Base-by-base conservation (phyloP, 2,797 vertebrate genomes). In the Peromyscus eremicus region DNA sequence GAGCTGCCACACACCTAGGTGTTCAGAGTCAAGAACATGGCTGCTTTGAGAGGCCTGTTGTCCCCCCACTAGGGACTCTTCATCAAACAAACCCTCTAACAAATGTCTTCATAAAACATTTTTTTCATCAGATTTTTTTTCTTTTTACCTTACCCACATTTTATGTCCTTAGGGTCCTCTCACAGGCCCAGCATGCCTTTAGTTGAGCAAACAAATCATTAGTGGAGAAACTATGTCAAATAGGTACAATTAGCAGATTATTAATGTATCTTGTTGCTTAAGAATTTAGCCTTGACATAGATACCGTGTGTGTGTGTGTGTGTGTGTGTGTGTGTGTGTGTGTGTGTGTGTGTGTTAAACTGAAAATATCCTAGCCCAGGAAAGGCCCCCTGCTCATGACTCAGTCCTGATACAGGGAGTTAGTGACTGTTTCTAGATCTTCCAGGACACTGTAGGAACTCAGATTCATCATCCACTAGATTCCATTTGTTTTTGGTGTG, bases 271-370 rank as follows among this genome's bases (percentile, higher is more conserved):
- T 34, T 92, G 92, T 93, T 94, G 95, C 76, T 92, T 81, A 93
- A 85, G 95, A 96, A 96, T 92, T 97, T 86, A 89, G 70, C 96
- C 73, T 89, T 71, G 60, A 95, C 62, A 89, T 76, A 96, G 80
- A 89, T 60, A 81, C 40, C 8, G 14, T 73, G 37, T 23, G 21
- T 71, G 70, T 70, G 68, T n/a, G 46, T 79, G 29, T 52, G 12
- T 52, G 77, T 55, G 49, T 80, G 49, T 55, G 14, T 6, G 46
- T 52, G 46, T 79, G 43, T 32, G 14, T 34, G 46, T n/a, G 76
- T 49, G 37, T 75, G 71, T 75, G 71, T 40, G 37, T 75, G 71
- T 75, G 37, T 49, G 3, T 32, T 55, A 92, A 90, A 91, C 86
- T 81, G 21, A 89, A 92, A 93, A 91, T 91, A 83, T 83, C 89